Evolutionary conservation across 2,797 vertebrate species (phyloP), one percentile per base, ranked within the genome.

Genomic region (Sebastes wilsoni): DNA sequence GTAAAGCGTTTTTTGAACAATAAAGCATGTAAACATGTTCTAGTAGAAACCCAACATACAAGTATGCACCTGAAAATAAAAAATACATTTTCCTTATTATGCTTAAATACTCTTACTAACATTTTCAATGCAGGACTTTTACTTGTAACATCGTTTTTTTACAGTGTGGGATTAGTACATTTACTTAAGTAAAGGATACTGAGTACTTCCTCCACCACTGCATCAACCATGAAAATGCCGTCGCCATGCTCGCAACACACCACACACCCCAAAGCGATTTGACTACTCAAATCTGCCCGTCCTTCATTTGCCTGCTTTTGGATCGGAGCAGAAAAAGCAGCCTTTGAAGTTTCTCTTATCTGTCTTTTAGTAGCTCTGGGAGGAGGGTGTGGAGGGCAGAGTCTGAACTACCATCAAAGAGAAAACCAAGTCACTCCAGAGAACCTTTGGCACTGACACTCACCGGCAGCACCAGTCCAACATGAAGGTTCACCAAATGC

Each of bases 281-380:
- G 75, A 82, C 85, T 73, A 77, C 80, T 80, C 62, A 70, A 82
- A 88, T 88, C 74, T 56, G 12, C 66, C 77, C 7, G 82, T 79
- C 77, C 82, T 86, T 87, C 77, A 88, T 90, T 91, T 85, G 81
- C 74, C 69, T 81, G 66, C 81, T 65, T 76, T 75, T 77, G 56
- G 82, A 77, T 72, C 2, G 5, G n/a, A 72, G 82, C 55, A 72
- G 67, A 65, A 72, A 75, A 76, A 59, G 42, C 75, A 64, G 73
- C 52, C 87, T 93, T 92, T 92, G 85, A 90, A 93, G 87, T 84
- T 46, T 32, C 79, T 89, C 82, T 89, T 80, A 91, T 85, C 84
- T 72, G 66, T 75, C 71, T 82, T 72, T 80, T 73, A 74, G 78
- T 52, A 30, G 79, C 71, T 84, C 77, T 72, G 81, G 66, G 62